Base-by-base conservation (phyloP, 2,113 vertebrate genomes). In the Machaerirhynchus nigripectus region DNA sequence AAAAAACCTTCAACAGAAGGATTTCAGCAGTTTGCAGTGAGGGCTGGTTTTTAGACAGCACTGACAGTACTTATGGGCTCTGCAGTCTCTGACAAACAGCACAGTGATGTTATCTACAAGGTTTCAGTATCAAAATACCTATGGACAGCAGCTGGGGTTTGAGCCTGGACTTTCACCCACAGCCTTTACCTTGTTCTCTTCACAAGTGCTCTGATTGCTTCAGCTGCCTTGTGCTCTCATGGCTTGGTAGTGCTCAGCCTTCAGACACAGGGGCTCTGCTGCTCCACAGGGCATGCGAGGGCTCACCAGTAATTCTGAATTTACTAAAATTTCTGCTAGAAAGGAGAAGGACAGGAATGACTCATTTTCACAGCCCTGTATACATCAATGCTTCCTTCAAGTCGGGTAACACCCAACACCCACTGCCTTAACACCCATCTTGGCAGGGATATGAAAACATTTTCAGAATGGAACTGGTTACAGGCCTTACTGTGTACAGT, bases 401-500 rank as follows among this genome's bases (percentile, higher is more conserved):
- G 37, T 23, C 3, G 15, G 53, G 80, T 70, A 50, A 84, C 49
- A 70, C 35, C 64, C 71, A 42, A 42, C 56, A 84, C 49, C 49
- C 64, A 77, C 73, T 60, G 33, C 52, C 55, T 65, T 9, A 80
- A 77, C 35, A 49, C 15, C 35, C 39, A 35, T 42, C 75, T 56
- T 57, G 37, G 24, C 1, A 1, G 33, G 17, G 83, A 63, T 24
- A 30, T 8, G 35, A 4, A 35, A 77, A 21, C 33, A 6, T 74
- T 70, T 82, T 67, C 75, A 78, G 47, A 76, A 67, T 21, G 24
- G 53, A 60, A 71, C 14, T 39, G 39, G 23, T 77, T 84, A 30
- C 23, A 50, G 1, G 2, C 30, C 12, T 69, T 61, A 46, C 6
- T 0, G 0, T 9, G 40, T 49, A 39, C 2, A 2, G 10, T 27